phyloP scores from a whole-genome alignment of 2,797 vertebrate genomes.

The Sphenodon punctatus region DNA sequence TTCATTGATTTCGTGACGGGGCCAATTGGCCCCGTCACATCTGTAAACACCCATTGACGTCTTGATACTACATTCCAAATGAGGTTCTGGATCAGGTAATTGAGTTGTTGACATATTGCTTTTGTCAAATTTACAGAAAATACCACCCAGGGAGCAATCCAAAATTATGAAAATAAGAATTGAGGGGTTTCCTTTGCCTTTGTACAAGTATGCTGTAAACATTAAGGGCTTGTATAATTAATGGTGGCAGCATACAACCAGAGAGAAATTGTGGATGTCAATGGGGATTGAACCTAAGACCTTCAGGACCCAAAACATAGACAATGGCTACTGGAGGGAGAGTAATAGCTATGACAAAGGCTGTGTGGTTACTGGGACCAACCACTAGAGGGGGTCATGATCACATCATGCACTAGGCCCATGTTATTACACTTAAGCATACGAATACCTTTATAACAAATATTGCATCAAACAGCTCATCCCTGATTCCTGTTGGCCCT shows the following conservation, averaged over 20 bases:
- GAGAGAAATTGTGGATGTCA: neutral
- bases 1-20: no score
- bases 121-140: neutral
- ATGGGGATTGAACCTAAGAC: neutral
- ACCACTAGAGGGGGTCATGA: constrained; percentile 7
- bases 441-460: neutral
- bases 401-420: neutral
- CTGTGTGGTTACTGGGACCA: neutral
- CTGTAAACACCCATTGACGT: no score
- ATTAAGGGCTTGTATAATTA: neutral
- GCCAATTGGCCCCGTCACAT: no score
- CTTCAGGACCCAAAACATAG: neutral
- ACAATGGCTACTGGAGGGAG: neutral
- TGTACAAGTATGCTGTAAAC: neutral
- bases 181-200: rapidly evolving
- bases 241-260: neutral
- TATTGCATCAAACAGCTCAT: neutral
- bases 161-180: neutral
- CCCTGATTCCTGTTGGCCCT: neutral
- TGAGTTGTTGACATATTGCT: rapidly evolving
- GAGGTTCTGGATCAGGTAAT: rapidly evolving
- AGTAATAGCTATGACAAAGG: neutral
- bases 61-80: rapidly evolving
- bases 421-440: neutral
- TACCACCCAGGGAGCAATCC: rapidly evolving